Conservation (phyloP, 2,113 vertebrate species). For the Pontoporia blainvillei region DNA sequence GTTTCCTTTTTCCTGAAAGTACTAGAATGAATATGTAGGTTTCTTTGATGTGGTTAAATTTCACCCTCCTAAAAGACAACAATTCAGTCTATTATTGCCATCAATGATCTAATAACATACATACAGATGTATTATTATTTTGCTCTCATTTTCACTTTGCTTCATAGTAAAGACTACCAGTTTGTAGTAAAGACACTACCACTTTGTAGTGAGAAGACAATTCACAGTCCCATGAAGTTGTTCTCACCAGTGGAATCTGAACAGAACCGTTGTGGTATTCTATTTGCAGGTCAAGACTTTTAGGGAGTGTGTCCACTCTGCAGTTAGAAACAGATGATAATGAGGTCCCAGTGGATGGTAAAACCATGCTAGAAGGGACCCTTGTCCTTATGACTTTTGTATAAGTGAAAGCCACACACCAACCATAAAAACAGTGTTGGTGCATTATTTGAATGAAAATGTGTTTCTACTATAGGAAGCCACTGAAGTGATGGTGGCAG, state of each 20-base stretch:
- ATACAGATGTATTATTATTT: not conserved
- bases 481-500: not conserved
- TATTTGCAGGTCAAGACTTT: not conserved
- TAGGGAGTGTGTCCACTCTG: not conserved
- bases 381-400: not conserved
- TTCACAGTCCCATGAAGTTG: not conserved
- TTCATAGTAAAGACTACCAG: not conserved
- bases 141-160: not conserved
- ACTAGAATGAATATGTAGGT: not conserved
- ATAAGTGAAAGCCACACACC: not conserved
- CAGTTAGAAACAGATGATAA: not conserved
- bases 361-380: not conserved
- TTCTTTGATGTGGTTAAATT: not conserved
- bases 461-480: not conserved
- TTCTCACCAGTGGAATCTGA: not conserved
- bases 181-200: not conserved
- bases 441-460: not conserved
- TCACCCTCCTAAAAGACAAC: not conserved
- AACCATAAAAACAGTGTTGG: not conserved
- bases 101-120: not conserved
- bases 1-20: not conserved
- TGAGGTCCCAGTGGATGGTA: not conserved
- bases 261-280: not conserved
- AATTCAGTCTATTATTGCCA: not conserved
- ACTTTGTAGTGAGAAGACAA: not conserved